Evolutionary conservation across 1,140 invertebrate species (phyloP), one percentile per base, ranked within the genome.

Genomic region (Drosophila nikananu): DNA sequence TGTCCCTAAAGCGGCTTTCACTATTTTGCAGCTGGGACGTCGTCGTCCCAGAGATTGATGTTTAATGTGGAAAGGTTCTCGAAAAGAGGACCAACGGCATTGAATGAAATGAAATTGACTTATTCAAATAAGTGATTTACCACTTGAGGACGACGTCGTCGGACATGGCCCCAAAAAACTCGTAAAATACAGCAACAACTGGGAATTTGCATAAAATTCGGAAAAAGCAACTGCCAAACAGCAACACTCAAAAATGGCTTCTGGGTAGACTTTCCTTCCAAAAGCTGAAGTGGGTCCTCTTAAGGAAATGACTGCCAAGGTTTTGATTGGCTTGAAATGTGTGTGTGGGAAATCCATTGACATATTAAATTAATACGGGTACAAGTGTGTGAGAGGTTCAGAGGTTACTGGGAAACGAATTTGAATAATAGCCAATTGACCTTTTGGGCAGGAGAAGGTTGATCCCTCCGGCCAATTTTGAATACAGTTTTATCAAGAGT

Each of bases 1-100:
- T n/a, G 70, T 67, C 66, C 76, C 70, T 17, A 75, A 87, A 87
- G 77, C 84, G 77, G 77, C 80, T 72, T 84, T 80, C 80, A 89
- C 84, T 89, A 89, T 84, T 89, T 75, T 80, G 76, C 80, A 86
- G 83, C 83, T 87, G 83, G 54, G 64, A 15, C 62, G 37, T 46
- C 27, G 37, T 46, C 21, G n/a, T n/a, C 21, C 41, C 55, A 59
- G 66, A 68, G 79, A 86, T 86, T 86, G 76, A 86, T 83, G 76
- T 70, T 70, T 75, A 76, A 66, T 75, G 70, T 52, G 49, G 23
- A 35, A 39, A 39, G 49, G 32, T 27, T 35, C 37, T 62, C 48
- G 55, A 51, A 55, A 57, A 63, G 62, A 48, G 72, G 57, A 65
- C 46, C 49, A 23, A 37, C 30, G 55, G 35, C 37, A 55, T 12